phyloP scores from a whole-genome alignment of 2,113 vertebrate species.

The Cacatua alba region DNA sequence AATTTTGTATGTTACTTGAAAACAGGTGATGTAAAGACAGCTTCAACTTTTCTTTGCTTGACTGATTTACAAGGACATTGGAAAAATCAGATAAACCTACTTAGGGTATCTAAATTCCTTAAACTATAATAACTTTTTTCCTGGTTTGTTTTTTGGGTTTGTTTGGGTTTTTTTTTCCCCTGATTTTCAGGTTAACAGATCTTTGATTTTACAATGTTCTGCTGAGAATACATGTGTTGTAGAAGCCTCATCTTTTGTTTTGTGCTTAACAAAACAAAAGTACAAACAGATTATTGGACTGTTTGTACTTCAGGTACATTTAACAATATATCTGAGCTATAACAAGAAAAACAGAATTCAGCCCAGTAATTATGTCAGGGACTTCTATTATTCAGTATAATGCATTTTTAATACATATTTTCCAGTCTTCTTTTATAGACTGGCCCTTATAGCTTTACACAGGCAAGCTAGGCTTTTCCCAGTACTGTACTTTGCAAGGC shows the following conservation, averaged over 20 bases:
- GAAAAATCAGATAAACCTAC: background rate
- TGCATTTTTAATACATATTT: background rate
- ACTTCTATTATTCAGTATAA: background rate
- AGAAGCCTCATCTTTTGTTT: background rate
- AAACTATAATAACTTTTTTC: background rate
- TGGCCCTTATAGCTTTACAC: background rate
- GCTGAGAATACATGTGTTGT: background rate
- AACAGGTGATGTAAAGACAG: background rate
- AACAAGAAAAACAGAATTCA: background rate
- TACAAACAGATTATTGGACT: background rate
- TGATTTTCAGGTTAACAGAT: background rate
- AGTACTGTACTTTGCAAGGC: background rate
- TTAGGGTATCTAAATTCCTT: background rate
- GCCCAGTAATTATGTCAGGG: background rate
- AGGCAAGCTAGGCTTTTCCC: background rate
- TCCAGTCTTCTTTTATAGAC: background rate
- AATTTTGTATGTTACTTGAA: background rate
- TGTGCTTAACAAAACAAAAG: background rate
- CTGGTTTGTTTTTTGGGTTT: background rate
- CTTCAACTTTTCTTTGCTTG: background rate
- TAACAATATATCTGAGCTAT: background rate
- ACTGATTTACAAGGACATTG: background rate
- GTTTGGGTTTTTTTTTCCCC: background rate
- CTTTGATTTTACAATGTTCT: background rate
- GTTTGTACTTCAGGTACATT: background rate